Conservation (phyloP, 2,113 vertebrate genomes). For the Hemichromis elongatus region DNA sequence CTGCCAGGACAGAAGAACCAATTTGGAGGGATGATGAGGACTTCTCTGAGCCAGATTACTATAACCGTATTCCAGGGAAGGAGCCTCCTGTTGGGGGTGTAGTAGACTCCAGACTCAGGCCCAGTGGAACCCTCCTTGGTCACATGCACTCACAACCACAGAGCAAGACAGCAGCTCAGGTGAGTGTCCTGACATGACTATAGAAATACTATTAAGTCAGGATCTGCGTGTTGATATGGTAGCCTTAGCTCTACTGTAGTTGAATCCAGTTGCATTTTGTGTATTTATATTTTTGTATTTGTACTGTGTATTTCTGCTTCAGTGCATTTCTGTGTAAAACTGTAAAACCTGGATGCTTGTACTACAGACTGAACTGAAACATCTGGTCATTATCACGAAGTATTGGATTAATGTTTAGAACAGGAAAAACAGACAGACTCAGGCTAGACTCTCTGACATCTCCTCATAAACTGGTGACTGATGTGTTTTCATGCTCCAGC, state of each 20-base stretch:
- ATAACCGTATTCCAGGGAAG: constrained; percentile 96
- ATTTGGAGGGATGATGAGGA: constrained; percentile 85
- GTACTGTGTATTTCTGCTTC: background rate
- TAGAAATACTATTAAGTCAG: background rate
- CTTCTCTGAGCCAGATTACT: constrained; percentile 81
- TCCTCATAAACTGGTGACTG: background rate
- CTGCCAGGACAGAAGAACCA: constrained; percentile 73
- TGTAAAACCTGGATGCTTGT: background rate
- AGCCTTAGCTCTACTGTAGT: background rate
- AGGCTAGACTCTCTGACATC: background rate
- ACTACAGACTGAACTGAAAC: background rate
- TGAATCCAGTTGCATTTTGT: background rate
- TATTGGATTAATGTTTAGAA: background rate
- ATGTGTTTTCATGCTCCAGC: background rate
- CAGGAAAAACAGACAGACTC: background rate
- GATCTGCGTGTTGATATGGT: background rate
- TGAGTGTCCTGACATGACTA: constrained; percentile 23
- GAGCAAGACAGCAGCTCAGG: constrained; percentile 64
- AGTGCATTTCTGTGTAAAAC: background rate
- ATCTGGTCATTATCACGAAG: background rate
- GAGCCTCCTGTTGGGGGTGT: constrained; percentile 88
- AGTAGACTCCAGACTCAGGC: constrained; percentile 83
- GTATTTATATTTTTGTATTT: background rate
- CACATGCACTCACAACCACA: constrained; percentile 74
- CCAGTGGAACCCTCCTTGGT: constrained; percentile 39